Base-by-base conservation (phyloP, 2,888 invertebrate species). In the Frankliniella fusca region DNA sequence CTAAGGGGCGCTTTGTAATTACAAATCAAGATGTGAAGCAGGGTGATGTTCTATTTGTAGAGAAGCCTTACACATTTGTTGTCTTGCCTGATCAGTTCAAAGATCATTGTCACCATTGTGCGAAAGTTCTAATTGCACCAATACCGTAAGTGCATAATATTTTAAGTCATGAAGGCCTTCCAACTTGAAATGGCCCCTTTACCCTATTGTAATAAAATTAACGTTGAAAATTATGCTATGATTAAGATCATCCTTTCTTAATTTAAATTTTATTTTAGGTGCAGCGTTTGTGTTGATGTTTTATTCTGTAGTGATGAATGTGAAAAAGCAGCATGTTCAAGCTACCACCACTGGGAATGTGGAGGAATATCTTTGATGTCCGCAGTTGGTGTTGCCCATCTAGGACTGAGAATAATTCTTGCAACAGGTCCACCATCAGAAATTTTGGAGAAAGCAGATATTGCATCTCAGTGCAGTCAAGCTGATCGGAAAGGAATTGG, bases 61-160 rank as follows among this genome's bases (percentile, higher is more conserved):
- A 97, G 87, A 91, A 92, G 85, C 94, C 97, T 0, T 94, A 93
- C 87, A 92, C 94, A 0, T 94, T 94, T 88, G 94, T 96, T 3
- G 87, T 93, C 87, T 90, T 91, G 18, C 89, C 90, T 15, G 90
- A 91, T 83, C 87, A 89, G 85, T 88, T 89, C 84, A 86, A 88
- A 49, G 88, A 89, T 85, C 88, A 91, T 86, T 97, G 97, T 87
- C 93, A 94, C 85, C 90, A 93, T 85, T 97, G 97, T 88, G 93
- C 93, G 85, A 87, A 88, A 48, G 86, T 87, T 3, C 89, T 91
- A 81, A 87, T 91, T 82, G 91, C 92, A 85, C 90, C 92, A 48
- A 88, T 94, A 85, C 93, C 94, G 92, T 92, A 87, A 92, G 92
- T 90, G 81, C 49, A 23, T 84, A 82, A 28, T 80, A 28, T 70